Conservation (phyloP, 2,888 invertebrate genomes). For the Galeruca laticollis region DNA sequence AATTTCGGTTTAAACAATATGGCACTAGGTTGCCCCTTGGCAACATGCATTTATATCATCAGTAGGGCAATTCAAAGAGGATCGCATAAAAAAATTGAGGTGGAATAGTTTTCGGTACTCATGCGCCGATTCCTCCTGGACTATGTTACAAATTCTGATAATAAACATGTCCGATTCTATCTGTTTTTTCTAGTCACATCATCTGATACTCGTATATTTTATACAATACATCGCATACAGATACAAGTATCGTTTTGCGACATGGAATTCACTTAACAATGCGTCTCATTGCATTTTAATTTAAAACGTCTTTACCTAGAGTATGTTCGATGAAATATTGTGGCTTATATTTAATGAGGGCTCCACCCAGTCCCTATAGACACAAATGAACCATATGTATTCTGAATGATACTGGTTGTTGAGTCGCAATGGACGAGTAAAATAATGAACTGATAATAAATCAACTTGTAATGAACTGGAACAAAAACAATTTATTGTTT, state of each 20-base stretch:
- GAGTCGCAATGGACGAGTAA: neutral
- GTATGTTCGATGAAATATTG: neutral
- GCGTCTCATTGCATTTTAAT: constrained; percentile 3
- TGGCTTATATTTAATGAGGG: neutral
- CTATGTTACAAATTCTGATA: too few species aligned
- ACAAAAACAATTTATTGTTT: too few species aligned
- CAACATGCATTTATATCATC: too few species aligned
- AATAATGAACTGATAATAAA: neutral
- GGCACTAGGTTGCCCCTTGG: too few species aligned
- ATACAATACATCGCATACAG: neutral
- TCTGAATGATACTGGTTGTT: neutral
- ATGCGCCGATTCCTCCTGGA: too few species aligned
- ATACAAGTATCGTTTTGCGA: neutral
- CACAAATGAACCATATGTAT: neutral
- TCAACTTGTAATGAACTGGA: neutral
- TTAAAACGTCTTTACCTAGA: constrained; percentile 3
- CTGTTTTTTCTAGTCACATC: too few species aligned
- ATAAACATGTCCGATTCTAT: too few species aligned
- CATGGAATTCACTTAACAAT: neutral
- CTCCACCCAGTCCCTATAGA: neutral
- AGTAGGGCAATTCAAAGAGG: too few species aligned
- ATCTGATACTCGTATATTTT: neutral
- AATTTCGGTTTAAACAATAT: too few species aligned
- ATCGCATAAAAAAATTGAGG: too few species aligned
- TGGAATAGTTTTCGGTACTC: too few species aligned